Conservation (phyloP, 2,113 vertebrate species). For the Coturnix japonica region DNA sequence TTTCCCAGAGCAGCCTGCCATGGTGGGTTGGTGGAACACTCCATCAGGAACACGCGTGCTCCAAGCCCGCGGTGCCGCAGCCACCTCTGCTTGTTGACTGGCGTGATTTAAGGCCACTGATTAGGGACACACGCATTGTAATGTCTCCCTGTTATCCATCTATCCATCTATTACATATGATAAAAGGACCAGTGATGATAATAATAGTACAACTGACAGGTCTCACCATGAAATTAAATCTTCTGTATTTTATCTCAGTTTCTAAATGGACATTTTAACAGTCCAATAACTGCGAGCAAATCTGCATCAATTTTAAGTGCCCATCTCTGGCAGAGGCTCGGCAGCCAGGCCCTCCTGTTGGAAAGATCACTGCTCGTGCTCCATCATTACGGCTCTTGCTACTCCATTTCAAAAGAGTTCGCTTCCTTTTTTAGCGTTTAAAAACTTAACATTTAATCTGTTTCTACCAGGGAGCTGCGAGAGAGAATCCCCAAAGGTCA, state of each 20-base stretch:
- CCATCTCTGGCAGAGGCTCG: not conserved
- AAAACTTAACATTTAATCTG: constrained; percentile 65
- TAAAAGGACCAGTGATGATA: constrained; percentile 43
- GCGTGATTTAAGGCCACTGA: constrained; percentile 34
- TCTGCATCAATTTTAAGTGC: constrained; percentile 60
- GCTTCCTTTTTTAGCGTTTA: constrained; percentile 35
- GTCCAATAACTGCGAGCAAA: constrained; percentile 7
- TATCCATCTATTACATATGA: constrained; percentile 48
- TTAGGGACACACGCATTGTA: constrained; percentile 3
- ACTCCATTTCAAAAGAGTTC: constrained; percentile 54
- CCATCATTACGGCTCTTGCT: constrained; percentile 54
- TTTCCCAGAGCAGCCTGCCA: not conserved
- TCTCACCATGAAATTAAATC: constrained; percentile 52
- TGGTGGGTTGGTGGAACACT: rapidly evolving
- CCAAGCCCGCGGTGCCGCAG: not conserved
- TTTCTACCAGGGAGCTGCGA: constrained; percentile 41
- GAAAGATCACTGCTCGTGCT: constrained; percentile 49
- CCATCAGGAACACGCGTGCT: not conserved
- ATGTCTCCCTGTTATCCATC: constrained; percentile 50
- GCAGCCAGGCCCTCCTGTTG: constrained; percentile 30
- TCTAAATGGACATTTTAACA: constrained; percentile 54
- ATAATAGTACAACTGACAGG: constrained; percentile 20
- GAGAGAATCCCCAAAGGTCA: constrained; percentile 50
- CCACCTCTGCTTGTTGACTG: not conserved
- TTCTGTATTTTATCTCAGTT: constrained; percentile 52